These are phyloP conservation scores for Oryzias celebensis DNA, from an alignment of 2,113 vertebrate species.

Conservation along the genomic window DNA sequence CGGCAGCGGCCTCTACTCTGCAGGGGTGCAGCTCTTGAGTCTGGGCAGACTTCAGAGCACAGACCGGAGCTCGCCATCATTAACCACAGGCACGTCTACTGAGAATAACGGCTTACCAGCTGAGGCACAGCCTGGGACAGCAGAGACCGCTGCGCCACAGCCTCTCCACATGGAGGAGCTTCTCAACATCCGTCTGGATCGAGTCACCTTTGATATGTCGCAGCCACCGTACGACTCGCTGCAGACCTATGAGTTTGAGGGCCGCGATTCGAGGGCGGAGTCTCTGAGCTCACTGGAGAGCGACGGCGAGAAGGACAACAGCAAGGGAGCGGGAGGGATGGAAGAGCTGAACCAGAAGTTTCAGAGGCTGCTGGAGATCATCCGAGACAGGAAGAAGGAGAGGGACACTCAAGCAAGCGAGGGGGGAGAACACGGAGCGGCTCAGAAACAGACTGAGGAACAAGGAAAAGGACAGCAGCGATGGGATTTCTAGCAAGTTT, in stretches of 20 bases:
- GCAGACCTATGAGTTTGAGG: conserved; percentile 88
- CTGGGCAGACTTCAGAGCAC: conserved; percentile 57
- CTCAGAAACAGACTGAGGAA: conserved; percentile 33
- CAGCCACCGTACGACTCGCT: conserved; percentile 90
- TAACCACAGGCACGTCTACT: conserved; percentile 46
- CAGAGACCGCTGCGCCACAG: conserved; percentile 36
- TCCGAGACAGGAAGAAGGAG: conserved; percentile 67
- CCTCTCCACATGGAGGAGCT: conserved; percentile 81
- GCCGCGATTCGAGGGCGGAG: conserved; percentile 81
- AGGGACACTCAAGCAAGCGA: not conserved
- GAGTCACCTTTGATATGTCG: conserved; percentile 84
- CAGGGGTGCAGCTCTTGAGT: conserved; percentile 50
- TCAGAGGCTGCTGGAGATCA: conserved; percentile 83
- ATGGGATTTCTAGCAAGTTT: conserved; percentile 63
- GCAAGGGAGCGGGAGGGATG: conserved; percentile 51
- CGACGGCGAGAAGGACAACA: conserved; percentile 59
- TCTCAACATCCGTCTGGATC: conserved; percentile 81
- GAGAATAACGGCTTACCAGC: conserved; percentile 36
- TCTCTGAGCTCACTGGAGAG: conserved; percentile 88
- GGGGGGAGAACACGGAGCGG: conserved; percentile 15
- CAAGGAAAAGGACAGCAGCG: conserved; percentile 38
- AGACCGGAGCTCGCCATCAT: conserved; percentile 49
- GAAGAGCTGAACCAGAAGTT: conserved; percentile 87
- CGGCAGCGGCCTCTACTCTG: conserved; percentile 42
- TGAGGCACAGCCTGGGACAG: conserved; percentile 9